Conservation (phyloP, 2,797 vertebrate species). For the Taeniopygia guttata region DNA sequence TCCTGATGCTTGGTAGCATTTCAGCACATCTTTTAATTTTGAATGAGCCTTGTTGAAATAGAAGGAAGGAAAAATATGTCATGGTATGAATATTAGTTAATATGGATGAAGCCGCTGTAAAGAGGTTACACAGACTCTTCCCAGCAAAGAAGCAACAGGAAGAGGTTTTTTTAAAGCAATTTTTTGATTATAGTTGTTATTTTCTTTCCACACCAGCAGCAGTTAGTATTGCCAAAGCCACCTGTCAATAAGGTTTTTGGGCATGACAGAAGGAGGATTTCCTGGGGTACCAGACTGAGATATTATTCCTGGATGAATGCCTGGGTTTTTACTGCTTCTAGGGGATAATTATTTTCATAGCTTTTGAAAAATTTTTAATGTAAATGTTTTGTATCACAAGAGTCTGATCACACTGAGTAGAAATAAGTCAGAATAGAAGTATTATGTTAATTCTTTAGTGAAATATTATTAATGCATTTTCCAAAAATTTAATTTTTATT, state of each 20-base stretch:
- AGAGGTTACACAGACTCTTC: not conserved
- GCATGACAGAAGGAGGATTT: not conserved
- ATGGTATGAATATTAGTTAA: not conserved
- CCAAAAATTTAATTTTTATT: not conserved
- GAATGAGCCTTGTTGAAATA: not conserved
- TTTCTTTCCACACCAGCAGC: not conserved
- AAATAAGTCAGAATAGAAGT: not conserved
- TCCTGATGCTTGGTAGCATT: not conserved
- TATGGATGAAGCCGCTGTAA: not conserved
- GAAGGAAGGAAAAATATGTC: not conserved
- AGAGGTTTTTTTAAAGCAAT: not conserved
- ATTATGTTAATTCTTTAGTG: not conserved
- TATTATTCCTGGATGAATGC: not conserved
- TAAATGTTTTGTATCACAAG: not conserved
- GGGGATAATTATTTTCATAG: not conserved
- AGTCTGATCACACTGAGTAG: not conserved
- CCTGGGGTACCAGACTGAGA: not conserved
- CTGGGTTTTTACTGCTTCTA: not conserved
- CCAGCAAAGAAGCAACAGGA: not conserved
- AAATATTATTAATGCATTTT: not conserved
- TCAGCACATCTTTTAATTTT: not conserved
- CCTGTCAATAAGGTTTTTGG: not conserved
- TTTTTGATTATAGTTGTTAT: not conserved
- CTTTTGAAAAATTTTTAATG: not conserved
- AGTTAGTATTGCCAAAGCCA: conserved; percentile 2